Percentiles rank a stretch among this genome's conserved stretches.
phyloP scores from a whole-genome alignment of 2,113 vertebrate species.

The Isurus oxyrinchus region DNA sequence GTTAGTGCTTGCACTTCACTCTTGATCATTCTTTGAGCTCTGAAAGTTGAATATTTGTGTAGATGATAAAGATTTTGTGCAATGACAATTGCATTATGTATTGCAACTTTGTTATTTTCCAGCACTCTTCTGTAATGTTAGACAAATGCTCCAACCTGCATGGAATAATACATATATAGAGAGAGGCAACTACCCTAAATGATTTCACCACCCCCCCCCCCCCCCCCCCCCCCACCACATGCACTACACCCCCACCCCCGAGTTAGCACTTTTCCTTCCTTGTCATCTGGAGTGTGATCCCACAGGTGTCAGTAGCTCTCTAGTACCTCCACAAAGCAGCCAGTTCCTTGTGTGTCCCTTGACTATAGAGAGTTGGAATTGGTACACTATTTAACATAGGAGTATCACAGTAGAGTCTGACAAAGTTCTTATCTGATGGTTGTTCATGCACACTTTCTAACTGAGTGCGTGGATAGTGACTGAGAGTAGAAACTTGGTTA shows the following conservation, averaged over 20 bases:
- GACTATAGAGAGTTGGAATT: background rate
- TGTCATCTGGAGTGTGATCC: background rate
- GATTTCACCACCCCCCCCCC: background rate
- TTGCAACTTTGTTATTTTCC: background rate
- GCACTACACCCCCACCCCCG: too few species aligned
- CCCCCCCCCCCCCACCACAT: too few species aligned
- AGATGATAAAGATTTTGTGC: background rate
- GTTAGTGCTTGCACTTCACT: slow-evolving; percentile 31
- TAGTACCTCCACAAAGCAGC: background rate
- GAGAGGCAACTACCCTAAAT: background rate
- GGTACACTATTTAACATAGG: background rate
- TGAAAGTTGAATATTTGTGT: background rate
- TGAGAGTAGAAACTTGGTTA: background rate
- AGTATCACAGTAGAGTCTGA: background rate
- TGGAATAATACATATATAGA: background rate
- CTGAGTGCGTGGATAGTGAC: background rate
- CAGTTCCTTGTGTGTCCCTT: background rate
- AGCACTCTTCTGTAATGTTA: background rate
- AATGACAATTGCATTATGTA: background rate
- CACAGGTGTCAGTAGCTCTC: background rate
- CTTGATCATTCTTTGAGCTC: background rate
- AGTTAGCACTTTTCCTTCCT: background rate
- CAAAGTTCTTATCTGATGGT: background rate
- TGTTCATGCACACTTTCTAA: background rate
- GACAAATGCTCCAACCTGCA: background rate